Conservation (phyloP, 2,113 vertebrate genomes). For the Microtus ochrogaster region DNA sequence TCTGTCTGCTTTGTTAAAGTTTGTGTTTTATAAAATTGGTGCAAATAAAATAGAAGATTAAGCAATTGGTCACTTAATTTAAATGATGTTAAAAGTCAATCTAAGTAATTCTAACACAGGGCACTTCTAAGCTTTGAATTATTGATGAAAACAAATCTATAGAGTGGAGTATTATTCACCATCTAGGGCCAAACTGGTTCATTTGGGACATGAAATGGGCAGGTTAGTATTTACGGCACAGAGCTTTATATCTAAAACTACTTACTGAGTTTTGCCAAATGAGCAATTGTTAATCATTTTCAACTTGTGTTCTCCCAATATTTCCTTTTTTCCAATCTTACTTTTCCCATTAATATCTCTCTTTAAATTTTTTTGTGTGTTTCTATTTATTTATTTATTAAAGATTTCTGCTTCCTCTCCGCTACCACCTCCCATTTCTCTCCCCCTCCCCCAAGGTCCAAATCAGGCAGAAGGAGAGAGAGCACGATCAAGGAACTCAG, state of each 20-base stretch:
- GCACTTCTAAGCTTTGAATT: conserved; percentile 35
- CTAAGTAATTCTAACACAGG: conserved; percentile 19
- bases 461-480: no score
- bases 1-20: conserved; percentile 28
- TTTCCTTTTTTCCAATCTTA: background rate
- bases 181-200: background rate
- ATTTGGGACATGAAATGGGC: conserved; percentile 7
- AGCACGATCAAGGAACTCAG: no score
- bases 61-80: conserved; percentile 65
- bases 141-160: conserved; percentile 56
- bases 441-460: no score
- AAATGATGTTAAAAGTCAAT: conserved; percentile 57
- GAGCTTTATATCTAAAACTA: background rate
- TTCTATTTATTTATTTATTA: no score
- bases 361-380: background rate
- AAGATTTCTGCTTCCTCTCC: no score
- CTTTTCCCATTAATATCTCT: background rate
- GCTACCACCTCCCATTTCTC: no score
- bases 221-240: background rate
- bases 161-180: conserved; percentile 35
- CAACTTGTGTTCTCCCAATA: background rate
- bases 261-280: background rate
- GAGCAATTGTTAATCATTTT: conserved; percentile 10
- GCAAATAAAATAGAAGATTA: conserved; percentile 51
- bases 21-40: conserved; percentile 34